Conservation (phyloP, 2,888 invertebrate species). For the Trypoxylon attenuatum region DNA sequence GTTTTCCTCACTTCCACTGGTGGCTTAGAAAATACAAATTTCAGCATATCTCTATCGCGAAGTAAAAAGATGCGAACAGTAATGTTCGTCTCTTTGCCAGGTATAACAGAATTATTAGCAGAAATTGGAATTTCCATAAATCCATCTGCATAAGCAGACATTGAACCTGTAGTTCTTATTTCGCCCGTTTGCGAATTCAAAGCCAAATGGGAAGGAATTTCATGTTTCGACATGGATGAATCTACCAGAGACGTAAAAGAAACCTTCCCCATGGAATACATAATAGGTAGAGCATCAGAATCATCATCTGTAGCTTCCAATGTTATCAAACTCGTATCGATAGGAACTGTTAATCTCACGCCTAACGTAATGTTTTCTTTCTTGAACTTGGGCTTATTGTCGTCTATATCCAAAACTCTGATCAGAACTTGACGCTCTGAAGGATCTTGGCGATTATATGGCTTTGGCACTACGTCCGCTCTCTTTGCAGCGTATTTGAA, state of each 20-base stretch:
- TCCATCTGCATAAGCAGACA: slow-evolving; percentile 68
- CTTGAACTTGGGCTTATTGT: slow-evolving; percentile 83
- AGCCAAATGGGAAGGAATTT: slow-evolving; percentile 75
- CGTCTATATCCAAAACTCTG: slow-evolving; percentile 83
- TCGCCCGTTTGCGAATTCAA: slow-evolving; percentile 84
- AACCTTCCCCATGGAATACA: slow-evolving; percentile 81
- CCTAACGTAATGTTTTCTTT: slow-evolving; percentile 81
- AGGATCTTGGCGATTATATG: slow-evolving; percentile 82
- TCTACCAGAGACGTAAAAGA: slow-evolving; percentile 81
- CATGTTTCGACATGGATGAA: slow-evolving; percentile 75
- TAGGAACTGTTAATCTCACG: slow-evolving; percentile 84
- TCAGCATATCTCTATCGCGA: slow-evolving; percentile 83
- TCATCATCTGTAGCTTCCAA: slow-evolving; percentile 83
- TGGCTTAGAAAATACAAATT: slow-evolving; percentile 81
- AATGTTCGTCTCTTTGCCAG: slow-evolving; percentile 77
- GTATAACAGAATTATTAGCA: slow-evolving; percentile 79
- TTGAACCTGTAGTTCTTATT: slow-evolving; percentile 77
- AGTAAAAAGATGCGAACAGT: slow-evolving; percentile 82
- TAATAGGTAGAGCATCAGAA: slow-evolving; percentile 80
- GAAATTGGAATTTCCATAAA: slow-evolving; percentile 74
- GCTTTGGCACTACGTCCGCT: slow-evolving; percentile 73
- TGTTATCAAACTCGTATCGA: slow-evolving; percentile 82
- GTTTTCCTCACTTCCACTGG: slow-evolving; percentile 78
- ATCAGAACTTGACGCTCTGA: slow-evolving; percentile 82
- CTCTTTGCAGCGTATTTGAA: slow-evolving; percentile 76